These are phyloP conservation scores for Druon quercuslanigerum DNA, from an alignment of 1,140 invertebrate genomes.

Conservation along the genomic window DNA sequence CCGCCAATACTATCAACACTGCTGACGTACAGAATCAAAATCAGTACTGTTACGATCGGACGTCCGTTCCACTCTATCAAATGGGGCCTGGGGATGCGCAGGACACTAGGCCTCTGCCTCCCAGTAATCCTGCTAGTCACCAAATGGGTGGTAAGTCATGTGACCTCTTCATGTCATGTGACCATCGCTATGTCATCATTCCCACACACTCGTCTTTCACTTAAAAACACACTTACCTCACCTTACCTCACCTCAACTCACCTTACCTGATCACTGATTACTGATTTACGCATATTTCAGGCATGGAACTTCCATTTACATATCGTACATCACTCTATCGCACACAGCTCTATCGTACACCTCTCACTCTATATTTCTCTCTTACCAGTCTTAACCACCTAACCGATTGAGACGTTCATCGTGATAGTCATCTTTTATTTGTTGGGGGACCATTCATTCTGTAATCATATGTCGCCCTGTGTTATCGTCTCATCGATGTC, in stretches of 20 bases:
- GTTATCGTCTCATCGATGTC: conserved; percentile 28
- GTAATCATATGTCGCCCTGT: conserved; percentile 10
- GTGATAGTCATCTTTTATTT: conserved; percentile 13
- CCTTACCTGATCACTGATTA: not conserved
- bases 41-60: conserved; percentile 80
- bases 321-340: not conserved
- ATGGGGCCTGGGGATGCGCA: conserved; percentile 75
- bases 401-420: not conserved
- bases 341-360: too few relatives aligned
- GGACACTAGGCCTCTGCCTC: conserved; percentile 71
- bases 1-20: conserved; percentile 68
- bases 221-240: not conserved
- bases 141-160: conserved; percentile 79
- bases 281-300: conserved; percentile 25
- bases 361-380: too few relatives aligned
- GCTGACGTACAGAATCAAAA: conserved; percentile 72
- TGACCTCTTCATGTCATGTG: conserved; percentile 73
- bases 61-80: conserved; percentile 76
- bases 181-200: conserved; percentile 64
- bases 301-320: conserved; percentile 5
- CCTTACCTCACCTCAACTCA: not conserved
- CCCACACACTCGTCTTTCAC: conserved; percentile 42
- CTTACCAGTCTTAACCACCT: not conserved
- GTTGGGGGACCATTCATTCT: conserved; percentile 14
- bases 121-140: conserved; percentile 75